Base-by-base conservation (phyloP, 37 sponge, comb jelly and placozoan species). In the Spongilla lacustris region DNA sequence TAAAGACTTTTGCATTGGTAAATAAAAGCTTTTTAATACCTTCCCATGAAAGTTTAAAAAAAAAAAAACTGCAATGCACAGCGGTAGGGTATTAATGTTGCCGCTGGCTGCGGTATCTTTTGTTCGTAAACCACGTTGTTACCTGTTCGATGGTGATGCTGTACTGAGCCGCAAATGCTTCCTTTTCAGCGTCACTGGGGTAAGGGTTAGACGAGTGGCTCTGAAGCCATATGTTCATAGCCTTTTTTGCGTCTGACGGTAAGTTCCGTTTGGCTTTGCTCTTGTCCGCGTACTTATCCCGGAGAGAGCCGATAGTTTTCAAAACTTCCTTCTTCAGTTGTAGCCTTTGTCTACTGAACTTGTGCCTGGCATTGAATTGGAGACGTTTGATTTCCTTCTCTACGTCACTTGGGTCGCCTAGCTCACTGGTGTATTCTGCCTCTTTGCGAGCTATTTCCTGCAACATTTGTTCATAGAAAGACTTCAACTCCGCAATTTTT, bases 1-100 rank as follows among this genome's bases (percentile, higher is more conserved):
- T 76, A 89, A 74, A 33, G 92, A 93, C 66, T 96, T 96, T 73
- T 96, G 96, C 49, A 96, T 96, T 81, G 96, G 96, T 83, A 96
- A 96, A 88, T 96, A 84, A 80, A 69, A 69, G 11, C n/a, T n/a
- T n/a, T n/a, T n/a, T n/a, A n/a, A n/a, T n/a, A n/a, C n/a, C 10
- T 69, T 69, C 27, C 28, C 25, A 69, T 69, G 71, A 28, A 27
- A 9, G 35, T 33, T 31, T 75, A n/a, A n/a, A n/a, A n/a, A n/a
- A n/a, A n/a, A 24, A 27, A 75, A 31, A 46, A 4, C 46, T 78
- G 26, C 22, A 32, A 25, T 49, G n/a, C n/a, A n/a, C n/a, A n/a
- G n/a, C n/a, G n/a, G 49, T 66, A 58, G 5, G 0, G 73, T 73
- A 29, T 25, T 73, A 32, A 73, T n/a, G n/a, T 69, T 29, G 37